A percentile compares a stretch with the other conserved stretches of the same genome.
Evolutionary conservation across 2,113 vertebrate genomes (phyloP).

Genomic region (Penelope pileata): DNA sequence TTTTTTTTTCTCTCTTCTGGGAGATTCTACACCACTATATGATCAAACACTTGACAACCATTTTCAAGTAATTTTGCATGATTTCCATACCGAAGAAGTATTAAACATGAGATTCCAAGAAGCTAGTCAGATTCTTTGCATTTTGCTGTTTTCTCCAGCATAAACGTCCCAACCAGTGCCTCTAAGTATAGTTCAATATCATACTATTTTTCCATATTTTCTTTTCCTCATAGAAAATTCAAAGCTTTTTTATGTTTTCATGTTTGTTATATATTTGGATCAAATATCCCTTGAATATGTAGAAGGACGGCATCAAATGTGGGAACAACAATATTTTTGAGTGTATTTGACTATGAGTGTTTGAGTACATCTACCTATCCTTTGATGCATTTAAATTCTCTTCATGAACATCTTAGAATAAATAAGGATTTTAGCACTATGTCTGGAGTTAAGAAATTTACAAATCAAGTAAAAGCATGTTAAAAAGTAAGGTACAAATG

Average conservation of each 20-base stretch:
- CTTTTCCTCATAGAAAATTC: constrained; percentile 60
- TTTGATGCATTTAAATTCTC: constrained; percentile 13
- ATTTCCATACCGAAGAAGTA: constrained; percentile 63
- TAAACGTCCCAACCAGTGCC: constrained; percentile 24
- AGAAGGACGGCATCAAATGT: constrained; percentile 41
- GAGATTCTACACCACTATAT: constrained; percentile 31
- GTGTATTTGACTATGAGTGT: constrained; percentile 6
- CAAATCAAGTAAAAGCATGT: not conserved
- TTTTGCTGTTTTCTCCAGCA: constrained; percentile 39
- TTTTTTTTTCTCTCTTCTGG: constrained; percentile 22
- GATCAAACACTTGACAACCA: constrained; percentile 55
- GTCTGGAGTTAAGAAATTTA: constrained; percentile 38
- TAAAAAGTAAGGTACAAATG: not conserved
- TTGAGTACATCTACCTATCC: not conserved
- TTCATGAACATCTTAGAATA: not conserved
- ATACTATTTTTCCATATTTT: constrained; percentile 18
- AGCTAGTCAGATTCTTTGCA: constrained; percentile 5
- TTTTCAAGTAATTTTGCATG: constrained; percentile 63
- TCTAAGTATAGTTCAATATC: constrained; percentile 30
- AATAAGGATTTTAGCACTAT: constrained; percentile 1
- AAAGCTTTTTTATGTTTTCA: constrained; percentile 52
- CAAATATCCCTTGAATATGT: constrained; percentile 68
- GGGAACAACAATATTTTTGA: constrained; percentile 34
- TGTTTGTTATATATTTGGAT: constrained; percentile 56
- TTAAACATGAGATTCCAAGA: constrained; percentile 45